phyloP scores from a whole-genome alignment of 2,888 invertebrate species.

The Papilio elwesi region DNA sequence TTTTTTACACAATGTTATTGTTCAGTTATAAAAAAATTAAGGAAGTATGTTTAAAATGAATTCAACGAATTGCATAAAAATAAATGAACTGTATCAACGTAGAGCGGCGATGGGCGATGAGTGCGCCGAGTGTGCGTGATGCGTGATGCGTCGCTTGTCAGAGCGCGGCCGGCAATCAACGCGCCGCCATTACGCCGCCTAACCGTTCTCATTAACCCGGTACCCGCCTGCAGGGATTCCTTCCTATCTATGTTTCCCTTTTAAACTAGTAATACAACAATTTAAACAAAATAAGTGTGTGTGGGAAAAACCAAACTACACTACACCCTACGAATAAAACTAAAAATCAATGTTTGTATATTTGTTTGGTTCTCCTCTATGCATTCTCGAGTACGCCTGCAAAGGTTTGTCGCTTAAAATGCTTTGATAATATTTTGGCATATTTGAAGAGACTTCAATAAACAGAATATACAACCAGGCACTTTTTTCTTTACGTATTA shows the following conservation, averaged over 20 bases:
- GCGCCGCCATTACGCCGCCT: constrained; percentile 64
- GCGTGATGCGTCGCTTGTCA: constrained; percentile 53
- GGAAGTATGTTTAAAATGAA: background rate
- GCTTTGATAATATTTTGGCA: too few species aligned
- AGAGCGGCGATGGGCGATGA: constrained; percentile 46
- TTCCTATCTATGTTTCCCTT: constrained; percentile 45
- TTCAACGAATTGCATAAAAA: constrained; percentile 1
- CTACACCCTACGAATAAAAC: too few species aligned
- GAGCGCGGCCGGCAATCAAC: constrained; percentile 65
- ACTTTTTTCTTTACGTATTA: too few species aligned
- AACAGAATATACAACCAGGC: too few species aligned
- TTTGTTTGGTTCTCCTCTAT: too few species aligned
- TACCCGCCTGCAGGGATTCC: constrained; percentile 57
- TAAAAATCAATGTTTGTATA: too few species aligned
- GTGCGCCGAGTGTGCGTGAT: background rate
- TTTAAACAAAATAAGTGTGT: constrained; percentile 1
- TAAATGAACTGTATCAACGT: constrained; percentile 50
- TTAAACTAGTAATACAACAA: background rate
- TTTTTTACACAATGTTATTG: too few species aligned
- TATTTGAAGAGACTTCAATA: too few species aligned
- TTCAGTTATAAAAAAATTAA: background rate
- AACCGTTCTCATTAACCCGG: constrained; percentile 71
- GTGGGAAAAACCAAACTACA: background rate
- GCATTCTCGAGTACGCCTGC: too few species aligned
- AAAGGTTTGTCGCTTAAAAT: too few species aligned